Percentiles rank a stretch among this genome's conserved stretches.
Conservation (phyloP, 1,140 invertebrate species). For the Diplogasteroides magnus region DNA sequence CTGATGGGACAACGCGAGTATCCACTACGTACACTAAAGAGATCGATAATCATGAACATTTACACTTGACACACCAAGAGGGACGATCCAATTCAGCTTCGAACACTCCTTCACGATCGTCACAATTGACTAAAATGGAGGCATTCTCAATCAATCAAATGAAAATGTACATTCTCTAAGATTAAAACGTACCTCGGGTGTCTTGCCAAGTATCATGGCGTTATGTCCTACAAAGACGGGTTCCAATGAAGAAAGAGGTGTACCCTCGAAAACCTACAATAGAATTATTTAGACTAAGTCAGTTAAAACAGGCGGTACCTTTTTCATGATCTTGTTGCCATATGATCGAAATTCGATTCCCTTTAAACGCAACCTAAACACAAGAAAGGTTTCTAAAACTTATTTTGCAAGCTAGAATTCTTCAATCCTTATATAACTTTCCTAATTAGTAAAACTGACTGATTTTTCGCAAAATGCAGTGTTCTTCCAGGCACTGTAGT, state of each 20-base stretch:
- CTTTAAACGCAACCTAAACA: constrained; percentile 38
- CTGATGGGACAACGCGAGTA: constrained; percentile 35
- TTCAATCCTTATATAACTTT: not conserved
- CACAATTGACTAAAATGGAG: constrained; percentile 33
- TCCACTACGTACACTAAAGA: constrained; percentile 36
- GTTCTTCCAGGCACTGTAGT: constrained; percentile 34
- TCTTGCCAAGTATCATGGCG: constrained; percentile 32
- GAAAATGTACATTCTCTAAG: too few species aligned
- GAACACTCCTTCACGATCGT: constrained; percentile 34
- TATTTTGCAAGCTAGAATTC: too few species aligned
- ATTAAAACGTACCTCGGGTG: too few species aligned
- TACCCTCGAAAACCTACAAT: constrained; percentile 9
- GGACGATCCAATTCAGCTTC: constrained; percentile 37
- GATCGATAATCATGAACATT: not conserved
- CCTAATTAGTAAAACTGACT: constrained; percentile 26
- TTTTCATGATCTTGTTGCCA: constrained; percentile 36
- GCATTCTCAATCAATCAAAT: too few species aligned
- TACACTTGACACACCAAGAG: constrained; percentile 31
- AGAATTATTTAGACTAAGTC: not conserved
- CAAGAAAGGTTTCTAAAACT: too few species aligned
- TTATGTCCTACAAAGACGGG: constrained; percentile 23
- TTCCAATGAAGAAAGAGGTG: constrained; percentile 29
- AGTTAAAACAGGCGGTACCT: constrained; percentile 27
- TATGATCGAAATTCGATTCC: constrained; percentile 36
- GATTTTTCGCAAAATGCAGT: constrained; percentile 35